These are phyloP conservation scores for Sebastolobus altivelis DNA, from an alignment of 2,797 vertebrate species.

Conservation along the genomic window DNA sequence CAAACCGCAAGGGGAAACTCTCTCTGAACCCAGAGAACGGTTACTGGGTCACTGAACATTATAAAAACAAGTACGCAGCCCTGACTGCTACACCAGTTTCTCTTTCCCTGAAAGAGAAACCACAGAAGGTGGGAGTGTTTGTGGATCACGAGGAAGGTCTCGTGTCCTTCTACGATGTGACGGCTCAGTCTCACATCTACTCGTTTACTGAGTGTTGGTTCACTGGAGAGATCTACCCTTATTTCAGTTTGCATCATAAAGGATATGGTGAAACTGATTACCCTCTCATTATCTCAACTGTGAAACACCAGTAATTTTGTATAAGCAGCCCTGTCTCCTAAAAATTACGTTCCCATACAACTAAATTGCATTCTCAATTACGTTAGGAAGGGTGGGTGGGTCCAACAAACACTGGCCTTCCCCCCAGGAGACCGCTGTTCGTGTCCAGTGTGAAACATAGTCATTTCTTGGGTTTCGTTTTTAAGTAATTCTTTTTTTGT, in stretches of 20 bases:
- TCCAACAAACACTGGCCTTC: too few species aligned
- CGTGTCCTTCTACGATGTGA: slow-evolving; percentile 69
- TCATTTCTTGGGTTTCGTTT: too few species aligned
- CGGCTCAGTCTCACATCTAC: slow-evolving; percentile 58
- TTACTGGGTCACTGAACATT: slow-evolving; percentile 69
- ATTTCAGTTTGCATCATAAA: slow-evolving; percentile 67
- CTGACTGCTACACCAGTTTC: slow-evolving; percentile 1
- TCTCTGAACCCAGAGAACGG: slow-evolving; percentile 49
- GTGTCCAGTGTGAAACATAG: too few species aligned
- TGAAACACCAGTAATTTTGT: slow-evolving; percentile 1
- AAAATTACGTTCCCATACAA: too few species aligned
- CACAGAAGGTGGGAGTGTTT: slow-evolving; percentile 67
- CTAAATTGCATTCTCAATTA: too few species aligned
- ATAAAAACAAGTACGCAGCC: slow-evolving; percentile 56
- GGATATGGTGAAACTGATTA: slow-evolving; percentile 30
- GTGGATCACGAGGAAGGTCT: slow-evolving; percentile 66
- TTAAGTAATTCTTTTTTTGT: too few species aligned
- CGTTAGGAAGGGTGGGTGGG: too few species aligned
- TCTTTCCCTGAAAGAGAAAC: slow-evolving; percentile 37
- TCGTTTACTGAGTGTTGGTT: slow-evolving; percentile 62
- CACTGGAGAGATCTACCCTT: slow-evolving; percentile 52
- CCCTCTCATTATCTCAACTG: slow-evolving; percentile 59
- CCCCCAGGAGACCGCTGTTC: too few species aligned
- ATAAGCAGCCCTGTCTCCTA: too few species aligned
- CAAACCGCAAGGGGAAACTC: slow-evolving; percentile 50